Evolutionary conservation across 2,113 vertebrate species (phyloP), one percentile per base, ranked within the genome.

Genomic region (Pteruthius melanotis): DNA sequence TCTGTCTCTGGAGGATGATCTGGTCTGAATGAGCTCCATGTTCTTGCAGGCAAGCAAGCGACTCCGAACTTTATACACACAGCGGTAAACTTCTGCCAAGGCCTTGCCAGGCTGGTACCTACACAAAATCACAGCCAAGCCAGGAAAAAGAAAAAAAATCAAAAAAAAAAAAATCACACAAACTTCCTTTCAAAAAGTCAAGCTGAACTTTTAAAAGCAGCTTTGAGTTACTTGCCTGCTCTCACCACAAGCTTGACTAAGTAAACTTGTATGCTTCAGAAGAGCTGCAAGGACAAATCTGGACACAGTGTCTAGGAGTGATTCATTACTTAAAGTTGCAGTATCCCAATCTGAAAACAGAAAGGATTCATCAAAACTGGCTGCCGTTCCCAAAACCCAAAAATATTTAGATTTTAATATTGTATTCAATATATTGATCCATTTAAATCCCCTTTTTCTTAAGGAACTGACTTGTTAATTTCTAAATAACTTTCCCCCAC

Each of bases 21-120:
- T 98, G 5, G 98, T 99, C 86, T 99, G 99, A 96, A 99, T 98
- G 72, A 99, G 99, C 64, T 99, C 99, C 98, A 99, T 98, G 83
- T 99, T 99, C 98, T 99, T 99, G 95, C 99, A 99, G 88, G 99
- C 99, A 92, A 99, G 98, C 93, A 99, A 97, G 53, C 99, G 99
- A 96, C 99, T 99, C 53, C 99, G 98, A 47, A 99, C 99, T 94
- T 99, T 99, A 85, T 99, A 99, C 4, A 99, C 99, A 79, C 98
- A 99, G 76, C 99, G 99, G 78, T 99, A 99, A 16, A 99, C 99
- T 87, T 99, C 99, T 20, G 98, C 98, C 61, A 99, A 96, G 22
- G 98, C 97, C 97, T 99, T 99, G 35, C 99, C 99, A 12, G 99
- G 99, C 85, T 99, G 99, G 95, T 99, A 99, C 94, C 99, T 99